Percentiles rank a stretch among this genome's conserved stretches.
Conservation (phyloP, 2,113 vertebrate species). For the Otis tarda region DNA sequence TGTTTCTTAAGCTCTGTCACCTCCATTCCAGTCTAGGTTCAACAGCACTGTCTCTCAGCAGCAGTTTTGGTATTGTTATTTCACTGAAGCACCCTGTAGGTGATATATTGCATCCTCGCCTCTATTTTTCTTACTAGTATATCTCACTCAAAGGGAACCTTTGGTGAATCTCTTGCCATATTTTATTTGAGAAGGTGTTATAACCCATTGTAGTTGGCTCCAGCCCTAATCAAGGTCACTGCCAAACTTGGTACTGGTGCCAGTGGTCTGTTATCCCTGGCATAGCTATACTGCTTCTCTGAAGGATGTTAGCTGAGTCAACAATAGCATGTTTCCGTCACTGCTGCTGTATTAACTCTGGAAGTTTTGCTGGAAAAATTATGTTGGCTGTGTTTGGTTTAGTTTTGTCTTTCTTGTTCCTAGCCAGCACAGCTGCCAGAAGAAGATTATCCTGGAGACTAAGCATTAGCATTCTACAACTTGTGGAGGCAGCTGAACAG, state of each 20-base stretch:
- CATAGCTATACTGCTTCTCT: neutral
- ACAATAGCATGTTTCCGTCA: neutral
- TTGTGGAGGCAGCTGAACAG: neutral
- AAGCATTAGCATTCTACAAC: neutral
- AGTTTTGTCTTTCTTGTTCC: neutral
- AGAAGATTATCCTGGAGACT: neutral
- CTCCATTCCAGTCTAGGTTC: neutral
- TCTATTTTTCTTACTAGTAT: neutral
- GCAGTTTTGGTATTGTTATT: neutral
- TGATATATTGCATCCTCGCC: neutral
- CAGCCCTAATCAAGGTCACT: neutral
- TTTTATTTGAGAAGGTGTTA: slow-evolving; percentile 24
- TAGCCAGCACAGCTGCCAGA: neutral
- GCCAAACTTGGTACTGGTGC: slow-evolving; percentile 5
- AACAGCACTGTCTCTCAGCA: neutral
- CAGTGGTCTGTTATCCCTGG: slow-evolving; percentile 43
- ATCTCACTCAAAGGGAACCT: neutral
- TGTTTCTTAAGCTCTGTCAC: neutral
- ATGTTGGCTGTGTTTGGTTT: neutral
- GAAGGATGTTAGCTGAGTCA: slow-evolving; percentile 18
- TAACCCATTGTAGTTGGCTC: slow-evolving; percentile 16
- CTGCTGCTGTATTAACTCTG: slow-evolving; percentile 3
- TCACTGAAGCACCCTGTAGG: neutral
- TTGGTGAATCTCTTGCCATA: neutral
- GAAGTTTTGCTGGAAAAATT: slow-evolving; percentile 44